A percentile compares a stretch with the other conserved stretches of the same genome.
Conservation (phyloP, 2,797 vertebrate species). For the Microctenopoma lineatum region DNA sequence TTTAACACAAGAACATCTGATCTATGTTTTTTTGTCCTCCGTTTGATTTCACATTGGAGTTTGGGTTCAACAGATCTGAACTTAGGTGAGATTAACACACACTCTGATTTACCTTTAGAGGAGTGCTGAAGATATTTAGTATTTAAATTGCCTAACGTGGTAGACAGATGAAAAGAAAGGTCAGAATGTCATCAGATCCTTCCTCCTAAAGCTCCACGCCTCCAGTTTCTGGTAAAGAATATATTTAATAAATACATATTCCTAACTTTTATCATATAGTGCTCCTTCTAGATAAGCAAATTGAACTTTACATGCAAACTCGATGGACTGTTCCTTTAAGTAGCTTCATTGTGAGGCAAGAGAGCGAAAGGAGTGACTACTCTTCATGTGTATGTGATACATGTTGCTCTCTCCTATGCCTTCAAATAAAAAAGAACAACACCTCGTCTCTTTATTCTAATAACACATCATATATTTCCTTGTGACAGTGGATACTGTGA, state of each 20-base stretch:
- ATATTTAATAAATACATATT: too few relatives aligned
- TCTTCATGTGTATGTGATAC: not conserved
- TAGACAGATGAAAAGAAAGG: too few relatives aligned
- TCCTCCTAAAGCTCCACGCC: not conserved
- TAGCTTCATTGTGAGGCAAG: not conserved
- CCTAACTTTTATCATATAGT: too few relatives aligned
- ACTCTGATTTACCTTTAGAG: too few relatives aligned
- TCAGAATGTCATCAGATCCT: not conserved
- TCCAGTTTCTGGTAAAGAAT: too few relatives aligned
- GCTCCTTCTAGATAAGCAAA: not conserved
- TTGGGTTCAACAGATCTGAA: not conserved
- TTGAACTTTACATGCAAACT: not conserved
- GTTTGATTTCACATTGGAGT: too few relatives aligned
- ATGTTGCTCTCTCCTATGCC: not conserved
- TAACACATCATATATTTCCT: not conserved
- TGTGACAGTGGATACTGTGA: too few relatives aligned
- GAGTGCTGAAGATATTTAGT: too few relatives aligned
- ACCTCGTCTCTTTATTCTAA: not conserved
- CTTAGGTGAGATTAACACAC: not conserved
- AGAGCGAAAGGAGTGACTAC: not conserved
- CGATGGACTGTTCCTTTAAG: conserved; percentile 1
- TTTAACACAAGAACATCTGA: too few relatives aligned
- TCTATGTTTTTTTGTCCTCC: too few relatives aligned
- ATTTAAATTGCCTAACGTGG: too few relatives aligned
- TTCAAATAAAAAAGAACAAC: conserved; percentile 7